Conservation (phyloP, 2,113 vertebrate genomes). For the Trinectes maculatus region DNA sequence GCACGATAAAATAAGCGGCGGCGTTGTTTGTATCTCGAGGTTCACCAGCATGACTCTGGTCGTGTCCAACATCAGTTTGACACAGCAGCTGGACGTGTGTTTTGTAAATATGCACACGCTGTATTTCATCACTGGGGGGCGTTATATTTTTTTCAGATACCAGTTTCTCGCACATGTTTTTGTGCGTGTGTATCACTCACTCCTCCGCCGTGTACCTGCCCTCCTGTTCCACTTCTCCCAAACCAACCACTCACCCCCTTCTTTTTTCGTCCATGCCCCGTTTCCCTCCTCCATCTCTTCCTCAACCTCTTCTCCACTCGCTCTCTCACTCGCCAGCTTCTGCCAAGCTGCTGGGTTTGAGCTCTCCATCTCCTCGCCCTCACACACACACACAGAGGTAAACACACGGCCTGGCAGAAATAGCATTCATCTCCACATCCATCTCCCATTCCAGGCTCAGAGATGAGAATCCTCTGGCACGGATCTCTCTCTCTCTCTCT, state of each 20-base stretch:
- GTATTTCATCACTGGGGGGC: no score
- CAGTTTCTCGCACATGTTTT: constrained; percentile 13
- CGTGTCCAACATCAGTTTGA: no score
- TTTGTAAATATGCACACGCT: no score
- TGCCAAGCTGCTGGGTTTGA: constrained; percentile 49
- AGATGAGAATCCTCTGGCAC: constrained; percentile 55
- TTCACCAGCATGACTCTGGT: no score
- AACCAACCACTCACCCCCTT: not conserved
- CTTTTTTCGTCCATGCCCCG: not conserved
- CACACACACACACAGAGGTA: constrained; percentile 26
- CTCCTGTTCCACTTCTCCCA: constrained; percentile 7
- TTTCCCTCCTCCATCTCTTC: constrained; percentile 13
- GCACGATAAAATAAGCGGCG: not conserved
- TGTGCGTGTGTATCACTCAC: constrained; percentile 2
- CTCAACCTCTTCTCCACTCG: constrained; percentile 11
- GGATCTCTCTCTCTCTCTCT: constrained; percentile 32
- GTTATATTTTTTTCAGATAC: constrained; percentile 1
- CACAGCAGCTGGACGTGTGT: not conserved
- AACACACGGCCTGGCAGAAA: constrained; percentile 45
- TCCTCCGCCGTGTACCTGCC: constrained; percentile 13
- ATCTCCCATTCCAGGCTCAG: constrained; percentile 53
- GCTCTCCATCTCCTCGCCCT: constrained; percentile 30
- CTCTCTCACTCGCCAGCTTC: constrained; percentile 1
- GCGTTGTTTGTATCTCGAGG: not conserved
- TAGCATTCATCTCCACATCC: constrained; percentile 50